Base-by-base conservation (phyloP, 2,888 invertebrate genomes). In the Agrochola circellaris region DNA sequence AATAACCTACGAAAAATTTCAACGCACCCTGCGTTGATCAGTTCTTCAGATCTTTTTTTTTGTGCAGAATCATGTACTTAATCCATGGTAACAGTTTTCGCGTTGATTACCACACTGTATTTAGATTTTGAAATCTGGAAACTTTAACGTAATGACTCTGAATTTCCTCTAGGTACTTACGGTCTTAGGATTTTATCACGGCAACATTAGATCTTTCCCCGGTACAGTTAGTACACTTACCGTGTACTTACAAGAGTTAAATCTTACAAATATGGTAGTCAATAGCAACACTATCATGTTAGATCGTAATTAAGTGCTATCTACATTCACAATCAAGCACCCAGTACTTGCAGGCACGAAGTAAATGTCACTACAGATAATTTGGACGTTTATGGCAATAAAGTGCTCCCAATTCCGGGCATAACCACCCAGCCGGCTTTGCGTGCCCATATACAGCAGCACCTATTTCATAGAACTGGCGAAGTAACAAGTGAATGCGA, bases 311-410 rank as follows among this genome's bases (percentile, higher is more conserved):
- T 85, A 86, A 77, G 78, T 75, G 73, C 67, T 89, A 90, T 89
- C 88, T 73, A 69, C 68, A 74, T 75, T 75, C 75, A 72, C 72
- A 68, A 86, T 86, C 85, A 73, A 54, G 66, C 62, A 7, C 65
- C 64, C n/a, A 77, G 54, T 72, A 34, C 72, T 54, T 34, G n/a
- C 64, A 60, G 58, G 64, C 87, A 87, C 84, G 79, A 82, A 87
- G 66, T 83, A 84, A 88, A 87, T 88, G 85, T 89, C 86, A 85
- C 81, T 34, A 73, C 69, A 77, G 87, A 86, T 86, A 87, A 87
- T 89, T 90, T 81, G 70, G 76, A 77, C 88, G 65, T 81, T 88
- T 90, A 92, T 83, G 89, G 89, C 81, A 87, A 87, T 79, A 86
- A 83, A 84, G 84, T 83, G 82, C 86, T 88, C 82, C 83, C 81